Evolutionary conservation across 2,113 vertebrate species (phyloP), one percentile per base, ranked within the genome.

Genomic region (Trematomus loennbergii): DNA sequence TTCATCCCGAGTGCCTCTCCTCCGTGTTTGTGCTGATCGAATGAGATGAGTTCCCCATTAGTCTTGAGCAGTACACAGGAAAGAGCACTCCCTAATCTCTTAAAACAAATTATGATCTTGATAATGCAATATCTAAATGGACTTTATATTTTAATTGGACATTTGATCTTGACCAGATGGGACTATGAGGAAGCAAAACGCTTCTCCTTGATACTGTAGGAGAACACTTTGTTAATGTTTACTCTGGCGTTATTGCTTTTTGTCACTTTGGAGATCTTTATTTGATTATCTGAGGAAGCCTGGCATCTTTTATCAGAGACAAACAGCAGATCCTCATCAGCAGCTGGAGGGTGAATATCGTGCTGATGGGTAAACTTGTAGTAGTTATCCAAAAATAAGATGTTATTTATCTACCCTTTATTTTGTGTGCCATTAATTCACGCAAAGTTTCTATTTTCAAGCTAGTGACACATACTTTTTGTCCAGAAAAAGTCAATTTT

Each of bases 61-160:
- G 63, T 64, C 50, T 25, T 59, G 36, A 77, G 53, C 61, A 18
- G 7, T 12, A 25, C 36, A 65, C 49, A 71, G 62, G 78, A 49
- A 75, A 72, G 69, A 49, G 9, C 25, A 65, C 79, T 74, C 22
- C 50, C 62, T 79, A 70, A 81, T 78, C 73, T 81, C 59, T 78
- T 77, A 53, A 87, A 79, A 67, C 55, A 70, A 81, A 73, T 86
- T 79, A 67, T 65, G 67, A 60, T 79, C 68, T 43, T 61, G 22
- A 69, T 72, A 74, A 81, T 65, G 43, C 29, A 68, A 40, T 55
- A 43, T 49, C 10, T 25, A 50, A 79, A 72, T 2, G n/a, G 55
- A 67, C 29, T 50, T 40, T 25, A 5, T 12, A 18, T 48, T 12
- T 40, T 61, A 18, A 40, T 61, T 40, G 36, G 67, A 70, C 61